Base-by-base conservation (phyloP, 2,113 vertebrate species). In the Nanorana parkeri region DNA sequence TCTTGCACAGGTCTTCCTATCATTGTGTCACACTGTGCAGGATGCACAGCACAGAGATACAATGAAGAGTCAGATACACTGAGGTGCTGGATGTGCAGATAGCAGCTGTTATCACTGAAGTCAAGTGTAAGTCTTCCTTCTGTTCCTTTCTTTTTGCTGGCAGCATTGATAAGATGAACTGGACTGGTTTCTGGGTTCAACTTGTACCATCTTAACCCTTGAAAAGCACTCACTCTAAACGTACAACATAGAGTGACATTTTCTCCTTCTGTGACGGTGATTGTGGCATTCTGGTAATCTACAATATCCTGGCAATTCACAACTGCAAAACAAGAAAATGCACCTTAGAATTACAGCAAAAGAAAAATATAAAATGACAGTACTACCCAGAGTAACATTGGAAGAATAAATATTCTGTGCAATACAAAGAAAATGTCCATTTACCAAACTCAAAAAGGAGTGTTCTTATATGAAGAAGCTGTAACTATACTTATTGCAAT, bases 21-120 rank as follows among this genome's bases (percentile, higher is more conserved):
- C 6, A 10, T 8, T 47, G 11, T 11, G 13, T 47, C n/a, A 13
- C 41, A 47, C 41, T 47, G 41, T 47, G 41, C 41, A 8, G 5
- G 5, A n/a, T 61, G 7, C 56, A 76, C n/a, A 8, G 58, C 58
- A 63, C 73, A 76, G 56, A 41, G 36, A 76, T 76, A 76, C 28
- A 63, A 5, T 23, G 73, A 58, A 47, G 56, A 76, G 32, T 76
- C 73, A 58, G 23, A 60, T 20, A 24, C 55, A 36, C 55, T 19
- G 29, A 11, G 29, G 67, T 23, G 21, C 5, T 8, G 41, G 15
- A 41, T 23, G 58, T 76, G 36, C 21, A 76, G 58, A 23, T 16
- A 41, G 36, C 32, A 63, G n/a, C 21, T 76, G 5, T 47, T 47
- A 5, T 7, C n/a, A 20, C 64, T 32, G 17, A 76, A 36, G 26